Base-by-base conservation (phyloP, 2,888 invertebrate genomes). In the Quadriops clusia region DNA sequence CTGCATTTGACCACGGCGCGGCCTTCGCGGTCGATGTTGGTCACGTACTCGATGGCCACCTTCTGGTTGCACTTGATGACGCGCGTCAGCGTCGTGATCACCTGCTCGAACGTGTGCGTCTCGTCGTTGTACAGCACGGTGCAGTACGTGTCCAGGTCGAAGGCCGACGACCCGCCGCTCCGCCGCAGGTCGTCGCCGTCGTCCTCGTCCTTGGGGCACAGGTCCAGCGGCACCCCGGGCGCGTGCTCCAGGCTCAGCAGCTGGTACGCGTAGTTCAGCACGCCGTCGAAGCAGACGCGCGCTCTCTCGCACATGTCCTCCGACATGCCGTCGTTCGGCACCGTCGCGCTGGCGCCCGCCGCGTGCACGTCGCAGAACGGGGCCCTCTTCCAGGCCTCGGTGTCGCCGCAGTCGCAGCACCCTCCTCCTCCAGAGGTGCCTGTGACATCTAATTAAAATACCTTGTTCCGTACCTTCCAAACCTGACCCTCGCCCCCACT, bases 61-160 rank as follows among this genome's bases (percentile, higher is more conserved):
- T 86, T 80, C 49, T 91, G 84, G 17, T 74, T 72, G 54, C 93
- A 93, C 54, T 86, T 85, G 43, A 95, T 78, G 17, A 94, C 86
- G 38, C 89, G 73, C 8, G 77, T 80, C 38, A 98, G 64, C 0
- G 93, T 91, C 28, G 72, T 77, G 41, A 98, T 98, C 7, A 98
- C 95, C 14, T 38, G 38, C 54, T 97, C 97, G 57, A 97, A 98
- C 0, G 97, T 98, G 56, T 98, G 98, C 2, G 89, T 83, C 61
- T 98, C 98, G 54, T 98, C 98, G 57, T 98, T 99, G 58, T 91
- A 98, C 1, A 98, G 68, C 37, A 97, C 89, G 0, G 95, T 95
- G 57, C 89, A 86, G 60, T 83, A 94, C n/a, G 72, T 71, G 43
- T 81, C 76, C 0, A 72, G 67, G 37, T 70, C 53, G 28, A 60